Evolutionary conservation across 2,797 vertebrate genomes (phyloP).

Genomic region (Cyclura pinguis): DNA sequence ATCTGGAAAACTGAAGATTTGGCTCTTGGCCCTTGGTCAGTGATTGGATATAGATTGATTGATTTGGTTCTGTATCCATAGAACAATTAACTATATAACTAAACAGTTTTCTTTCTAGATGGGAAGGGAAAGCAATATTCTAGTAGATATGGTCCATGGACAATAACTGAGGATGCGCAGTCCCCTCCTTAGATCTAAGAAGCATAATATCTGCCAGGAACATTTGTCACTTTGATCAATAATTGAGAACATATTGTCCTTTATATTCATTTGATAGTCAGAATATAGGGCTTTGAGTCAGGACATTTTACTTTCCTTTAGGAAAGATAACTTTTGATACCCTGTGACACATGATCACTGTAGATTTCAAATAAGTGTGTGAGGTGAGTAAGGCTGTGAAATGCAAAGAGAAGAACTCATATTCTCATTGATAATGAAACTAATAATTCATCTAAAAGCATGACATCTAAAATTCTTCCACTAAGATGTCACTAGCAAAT

Average conservation of each 20-base stretch:
- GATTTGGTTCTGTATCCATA: neutral
- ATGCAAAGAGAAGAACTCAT: neutral
- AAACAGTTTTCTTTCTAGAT: neutral
- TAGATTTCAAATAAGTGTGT: neutral
- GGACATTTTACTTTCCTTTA: neutral
- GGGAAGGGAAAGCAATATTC: neutral
- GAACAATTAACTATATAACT: neutral
- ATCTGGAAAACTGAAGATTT: neutral
- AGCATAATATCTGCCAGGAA: neutral
- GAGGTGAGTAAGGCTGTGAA: neutral
- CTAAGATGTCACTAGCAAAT: constrained; percentile 41
- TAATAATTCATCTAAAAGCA: neutral
- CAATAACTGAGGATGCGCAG: neutral
- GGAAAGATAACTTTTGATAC: neutral
- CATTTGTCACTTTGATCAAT: neutral
- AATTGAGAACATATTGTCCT: neutral
- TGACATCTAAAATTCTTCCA: constrained; percentile 11
- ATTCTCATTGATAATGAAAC: constrained; percentile 46
- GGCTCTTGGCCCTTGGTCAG: no score
- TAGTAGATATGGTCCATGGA: neutral
- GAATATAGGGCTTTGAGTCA: neutral
- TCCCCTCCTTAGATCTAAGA: neutral
- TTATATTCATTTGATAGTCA: neutral
- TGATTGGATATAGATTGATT: neutral
- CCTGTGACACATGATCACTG: neutral